Base-by-base conservation (phyloP, 2,888 invertebrate genomes). In the Sinelater perroti region DNA sequence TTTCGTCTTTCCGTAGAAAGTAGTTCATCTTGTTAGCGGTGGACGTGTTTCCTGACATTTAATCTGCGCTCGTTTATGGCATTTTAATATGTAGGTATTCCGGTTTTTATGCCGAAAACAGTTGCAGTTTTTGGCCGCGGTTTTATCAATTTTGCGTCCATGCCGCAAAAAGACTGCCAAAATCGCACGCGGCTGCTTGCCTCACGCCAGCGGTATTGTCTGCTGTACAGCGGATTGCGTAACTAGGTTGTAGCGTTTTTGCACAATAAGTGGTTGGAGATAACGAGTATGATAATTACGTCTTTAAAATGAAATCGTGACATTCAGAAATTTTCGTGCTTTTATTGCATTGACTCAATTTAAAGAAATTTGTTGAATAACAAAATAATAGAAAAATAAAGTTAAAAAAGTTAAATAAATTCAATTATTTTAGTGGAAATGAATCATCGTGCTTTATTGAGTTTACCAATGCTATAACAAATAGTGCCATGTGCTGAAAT, bases 1-100 rank as follows among this genome's bases (percentile, higher is more conserved):
- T 30, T 45, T 45, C 17, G 20, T 45, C 31, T 14, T 30, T 30
- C 20, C 30, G 2, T 30, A 28, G 45, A 45, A 45, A 45, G 45
- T 45, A 30, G 45, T 45, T 30, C 30, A 8, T 45, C 45, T 31
- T 11, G 30, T 30, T 30, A 14, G 28, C 16, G 28, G 14, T 20
- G 31, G 45, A 16, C 30, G 10, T 45, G 28, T 14, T 40, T 40
- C 24, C 40, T 40, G 40, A 14, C 26, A 40, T 40, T 40, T 21
- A 40, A 40, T 40, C 24, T 24, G 20, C 40, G 8, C 24, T 40
- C 13, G 10, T 24, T 40, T 40, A 24, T 40, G 24, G 11, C 24
- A 14, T 13, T 40, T 40, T 40, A 40, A 40, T 40, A 24, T 40
- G 24, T 40, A 40, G 40, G 40, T 40, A 20, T 24, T 6, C 24